Base-by-base conservation (phyloP, 2,888 invertebrate genomes). In the Atethmia centrago region DNA sequence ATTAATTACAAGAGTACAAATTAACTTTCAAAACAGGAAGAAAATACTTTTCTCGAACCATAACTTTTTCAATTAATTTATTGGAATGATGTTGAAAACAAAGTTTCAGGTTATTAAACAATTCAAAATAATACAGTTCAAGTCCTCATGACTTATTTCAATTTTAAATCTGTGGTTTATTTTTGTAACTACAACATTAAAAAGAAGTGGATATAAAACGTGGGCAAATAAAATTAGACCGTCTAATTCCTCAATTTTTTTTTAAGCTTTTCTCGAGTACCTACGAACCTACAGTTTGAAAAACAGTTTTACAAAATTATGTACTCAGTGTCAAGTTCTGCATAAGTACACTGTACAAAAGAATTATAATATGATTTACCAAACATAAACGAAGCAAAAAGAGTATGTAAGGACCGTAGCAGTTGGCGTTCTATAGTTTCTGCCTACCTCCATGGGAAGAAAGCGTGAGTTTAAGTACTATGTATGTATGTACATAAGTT, bases 61-160 rank as follows among this genome's bases (percentile, higher is more conserved):
- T 66, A 47, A 40, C 8, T 74, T 59, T 28, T 62, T 74, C 8
- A 76, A 77, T 72, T 70, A 62, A 42, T 62, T 36, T 36, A 59
- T 61, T 61, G 21, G 10, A 7, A 10, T 47, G 0, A 42, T 53
- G 14, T 68, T n/a, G 2, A 49, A 7, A 21, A 55, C 19, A 64
- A 58, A 58, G 31, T 9, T 21, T 31, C 25, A n/a, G 25, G 5
- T 56, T 8, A 40, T 31, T 71, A 9, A 58, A 58, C 16, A 65
- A 53, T 51, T 66, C 12, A 42, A 68, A 53, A 58, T 61, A 36
- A 28, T n/a, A 49, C 16, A 4, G 21, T 28, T 47, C 10, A 25
- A 31, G 21, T 40, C 42, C 25, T 65, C 19, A 40, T 3, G 1
- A 45, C 16, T 19, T 49, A 49, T 28, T 68, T 42, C 5, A 53